Evolutionary conservation across 2,797 vertebrate genomes (phyloP).

Genomic region (Danio aesculapii): DNA sequence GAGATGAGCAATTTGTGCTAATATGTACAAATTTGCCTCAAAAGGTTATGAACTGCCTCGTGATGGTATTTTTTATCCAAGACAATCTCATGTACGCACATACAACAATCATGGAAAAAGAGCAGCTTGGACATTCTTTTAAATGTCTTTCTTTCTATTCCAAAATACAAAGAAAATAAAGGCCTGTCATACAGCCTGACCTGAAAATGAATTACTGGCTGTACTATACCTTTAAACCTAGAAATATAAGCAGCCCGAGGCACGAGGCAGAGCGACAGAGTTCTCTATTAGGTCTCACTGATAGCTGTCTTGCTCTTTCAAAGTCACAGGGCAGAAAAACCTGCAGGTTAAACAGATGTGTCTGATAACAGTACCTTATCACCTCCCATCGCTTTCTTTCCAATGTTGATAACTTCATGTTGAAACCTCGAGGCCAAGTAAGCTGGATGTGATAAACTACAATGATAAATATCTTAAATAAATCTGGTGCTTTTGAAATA

Average conservation of each 20-base stretch:
- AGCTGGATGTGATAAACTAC: slow-evolving; percentile 27
- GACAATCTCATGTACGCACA: too few species aligned
- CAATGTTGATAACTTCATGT: slow-evolving; percentile 37
- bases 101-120: background rate
- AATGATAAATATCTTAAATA: slow-evolving; percentile 25
- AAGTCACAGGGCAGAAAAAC: slow-evolving; percentile 53
- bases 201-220: background rate
- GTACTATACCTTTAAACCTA: slow-evolving; percentile 36
- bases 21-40: too few species aligned
- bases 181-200: background rate
- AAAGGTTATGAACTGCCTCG: too few species aligned
- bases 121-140: background rate
- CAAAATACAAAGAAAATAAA: background rate
- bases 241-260: slow-evolving; percentile 30
- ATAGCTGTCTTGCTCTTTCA: slow-evolving; percentile 37
- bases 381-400: slow-evolving; percentile 56
- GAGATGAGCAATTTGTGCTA: too few species aligned
- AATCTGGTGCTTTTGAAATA: slow-evolving; percentile 22
- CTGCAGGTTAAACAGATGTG: slow-evolving; percentile 51
- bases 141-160: background rate
- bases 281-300: slow-evolving; percentile 31
- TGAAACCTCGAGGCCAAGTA: slow-evolving; percentile 40
- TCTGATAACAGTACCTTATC: slow-evolving; percentile 58
- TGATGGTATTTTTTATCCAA: too few species aligned
- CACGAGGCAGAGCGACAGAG: background rate